phyloP scores from a whole-genome alignment of 2,888 invertebrate genomes.

The Lepidochrysops patricia region DNA sequence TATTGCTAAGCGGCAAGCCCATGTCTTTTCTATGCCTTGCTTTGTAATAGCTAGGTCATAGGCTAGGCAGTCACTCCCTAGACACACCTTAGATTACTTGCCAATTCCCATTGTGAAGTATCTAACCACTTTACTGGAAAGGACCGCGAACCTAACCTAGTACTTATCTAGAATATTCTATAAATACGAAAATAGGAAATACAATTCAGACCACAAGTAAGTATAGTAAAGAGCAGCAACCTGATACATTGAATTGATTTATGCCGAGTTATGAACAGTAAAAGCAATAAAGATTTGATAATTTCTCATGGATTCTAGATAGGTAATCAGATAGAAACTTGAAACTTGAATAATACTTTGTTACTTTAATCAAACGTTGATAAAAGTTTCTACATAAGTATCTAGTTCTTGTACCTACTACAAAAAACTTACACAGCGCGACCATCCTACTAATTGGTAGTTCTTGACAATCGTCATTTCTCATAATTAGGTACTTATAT shows the following conservation, averaged over 20 bases:
- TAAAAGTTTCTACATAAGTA: too few species aligned
- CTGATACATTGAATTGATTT: background rate
- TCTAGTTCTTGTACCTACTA: too few species aligned
- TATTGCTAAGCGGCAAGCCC: background rate
- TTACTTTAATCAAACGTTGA: background rate
- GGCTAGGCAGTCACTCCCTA: slow-evolving; percentile 4
- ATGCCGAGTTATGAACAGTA: background rate
- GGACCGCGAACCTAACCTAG: background rate
- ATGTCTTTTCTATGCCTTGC: slow-evolving; percentile 1
- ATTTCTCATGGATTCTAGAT: background rate
- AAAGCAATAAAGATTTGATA: background rate
- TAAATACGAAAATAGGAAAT: background rate
- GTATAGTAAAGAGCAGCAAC: background rate
- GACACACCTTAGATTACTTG: slow-evolving; percentile 4
- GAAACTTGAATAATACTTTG: background rate
- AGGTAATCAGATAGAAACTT: background rate
- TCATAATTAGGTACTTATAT: background rate
- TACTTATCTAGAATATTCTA: background rate
- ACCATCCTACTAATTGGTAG: too few species aligned
- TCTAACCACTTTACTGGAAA: background rate
- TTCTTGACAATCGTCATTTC: too few species aligned
- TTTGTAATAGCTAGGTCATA: background rate
- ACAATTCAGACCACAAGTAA: background rate
- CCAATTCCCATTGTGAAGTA: background rate
- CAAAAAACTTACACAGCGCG: too few species aligned